These are phyloP conservation scores for Anas platyrhynchos DNA, from an alignment of 2,113 vertebrate genomes.

Conservation along the genomic window DNA sequence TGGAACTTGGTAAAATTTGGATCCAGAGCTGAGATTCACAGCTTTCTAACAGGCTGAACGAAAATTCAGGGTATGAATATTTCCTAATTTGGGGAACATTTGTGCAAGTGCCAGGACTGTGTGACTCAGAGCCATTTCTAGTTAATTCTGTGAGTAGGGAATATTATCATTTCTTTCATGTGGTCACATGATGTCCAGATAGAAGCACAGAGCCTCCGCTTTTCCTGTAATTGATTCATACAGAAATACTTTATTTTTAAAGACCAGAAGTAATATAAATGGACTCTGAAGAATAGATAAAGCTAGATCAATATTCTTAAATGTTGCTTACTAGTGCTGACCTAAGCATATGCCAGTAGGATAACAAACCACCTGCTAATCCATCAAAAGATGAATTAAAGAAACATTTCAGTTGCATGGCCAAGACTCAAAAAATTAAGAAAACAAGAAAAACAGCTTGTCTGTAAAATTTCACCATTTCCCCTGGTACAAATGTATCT, in stretches of 20 bases:
- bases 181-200: neutral
- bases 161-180: slow-evolving; percentile 31
- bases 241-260: slow-evolving; percentile 3
- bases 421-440: neutral
- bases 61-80: slow-evolving; percentile 29
- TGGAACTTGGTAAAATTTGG: slow-evolving; percentile 8
- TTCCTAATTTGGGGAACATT: slow-evolving; percentile 41
- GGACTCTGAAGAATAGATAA: slow-evolving; percentile 4
- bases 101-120: slow-evolving; percentile 15
- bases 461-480: neutral
- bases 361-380: neutral
- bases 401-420: neutral
- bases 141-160: slow-evolving; percentile 29
- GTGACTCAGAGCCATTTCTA: slow-evolving; percentile 54
- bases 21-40: neutral
- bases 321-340: neutral
- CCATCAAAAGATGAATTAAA: neutral
- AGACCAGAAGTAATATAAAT: neutral
- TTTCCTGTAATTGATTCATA: slow-evolving; percentile 1
- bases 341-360: neutral
- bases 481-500: neutral
- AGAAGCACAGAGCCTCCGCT: neutral
- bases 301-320: slow-evolving; percentile 23
- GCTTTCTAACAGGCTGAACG: slow-evolving; percentile 1
- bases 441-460: neutral